phyloP scores from a whole-genome alignment of 2,888 invertebrate species.

The Tortricodes alternella region DNA sequence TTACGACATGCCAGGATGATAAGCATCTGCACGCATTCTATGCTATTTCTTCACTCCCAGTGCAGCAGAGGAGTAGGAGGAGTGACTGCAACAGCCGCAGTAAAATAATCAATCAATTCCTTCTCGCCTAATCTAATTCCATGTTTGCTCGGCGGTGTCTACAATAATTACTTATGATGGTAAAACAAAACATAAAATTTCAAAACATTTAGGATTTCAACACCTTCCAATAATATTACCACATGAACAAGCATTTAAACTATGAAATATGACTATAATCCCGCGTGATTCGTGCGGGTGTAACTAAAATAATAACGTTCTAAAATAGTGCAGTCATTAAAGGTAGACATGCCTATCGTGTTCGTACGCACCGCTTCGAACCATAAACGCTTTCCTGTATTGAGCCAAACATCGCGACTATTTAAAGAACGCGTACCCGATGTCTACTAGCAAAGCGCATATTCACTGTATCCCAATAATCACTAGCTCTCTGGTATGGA shows the following conservation, averaged over 20 bases:
- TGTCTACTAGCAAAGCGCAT: neutral
- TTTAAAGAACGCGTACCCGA: conserved; percentile 17
- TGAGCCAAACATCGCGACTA: conserved; percentile 39
- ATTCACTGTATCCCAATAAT: conserved; percentile 12
- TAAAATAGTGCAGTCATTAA: conserved; percentile 47
- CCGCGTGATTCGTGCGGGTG: conserved; percentile 5
- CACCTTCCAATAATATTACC: conserved; percentile 17
- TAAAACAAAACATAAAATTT: conserved; percentile 4
- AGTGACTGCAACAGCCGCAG: neutral
- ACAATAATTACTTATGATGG: too few species aligned
- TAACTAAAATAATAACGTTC: conserved; percentile 34
- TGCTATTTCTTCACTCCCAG: too few species aligned
- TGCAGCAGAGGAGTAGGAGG: too few species aligned
- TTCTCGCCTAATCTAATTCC: too few species aligned
- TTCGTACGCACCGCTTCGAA: conserved; percentile 53
- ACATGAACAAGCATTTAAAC: conserved; percentile 20
- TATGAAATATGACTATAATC: conserved; percentile 18
- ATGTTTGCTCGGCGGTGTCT: too few species aligned
- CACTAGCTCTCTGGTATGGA: neutral
- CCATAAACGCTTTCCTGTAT: conserved; percentile 60
- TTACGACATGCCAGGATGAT: too few species aligned
- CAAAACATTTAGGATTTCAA: conserved; percentile 10
- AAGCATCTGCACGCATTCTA: too few species aligned
- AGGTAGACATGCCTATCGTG: conserved; percentile 48
- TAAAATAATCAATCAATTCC: conserved; percentile 8